phyloP scores from a whole-genome alignment of 2,113 vertebrate genomes.

The Procavia capensis region DNA sequence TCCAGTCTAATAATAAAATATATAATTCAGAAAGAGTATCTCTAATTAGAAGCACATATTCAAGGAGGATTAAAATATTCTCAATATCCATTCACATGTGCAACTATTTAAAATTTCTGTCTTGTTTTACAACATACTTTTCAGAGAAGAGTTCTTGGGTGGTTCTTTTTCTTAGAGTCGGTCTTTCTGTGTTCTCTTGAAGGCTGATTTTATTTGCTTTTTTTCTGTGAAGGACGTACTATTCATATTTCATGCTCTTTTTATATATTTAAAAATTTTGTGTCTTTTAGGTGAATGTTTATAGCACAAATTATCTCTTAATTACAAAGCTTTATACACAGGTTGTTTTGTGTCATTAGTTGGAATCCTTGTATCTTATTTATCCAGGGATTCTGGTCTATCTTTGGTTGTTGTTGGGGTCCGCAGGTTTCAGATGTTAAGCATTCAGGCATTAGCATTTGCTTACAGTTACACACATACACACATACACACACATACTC shows the following conservation, averaged over 20 bases:
- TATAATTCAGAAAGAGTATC: conserved; percentile 30
- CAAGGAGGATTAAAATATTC: conserved; percentile 58
- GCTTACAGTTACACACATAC: conserved; percentile 3
- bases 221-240: conserved; percentile 19
- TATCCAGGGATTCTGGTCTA: conserved; percentile 18
- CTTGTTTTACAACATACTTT: conserved; percentile 40
- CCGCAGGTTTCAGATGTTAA: conserved; percentile 45
- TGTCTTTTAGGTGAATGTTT: too few relatives aligned
- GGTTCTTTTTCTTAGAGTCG: not conserved
- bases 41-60: conserved; percentile 55
- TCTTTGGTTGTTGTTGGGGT: not conserved
- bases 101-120: conserved; percentile 57
- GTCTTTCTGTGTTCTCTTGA: conserved; percentile 10
- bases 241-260: not conserved
- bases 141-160: conserved; percentile 15
- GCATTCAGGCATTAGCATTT: not conserved
- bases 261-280: not conserved
- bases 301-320: too few relatives aligned
- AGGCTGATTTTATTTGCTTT: conserved; percentile 27
- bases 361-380: not conserved
- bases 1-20: conserved; percentile 57
- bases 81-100: conserved; percentile 56
- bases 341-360: too few relatives aligned
- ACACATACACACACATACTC: not conserved
- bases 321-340: too few relatives aligned